These are phyloP conservation scores for Doris montereyensis DNA, from an alignment of 2,888 invertebrate species.

Conservation along the genomic window DNA sequence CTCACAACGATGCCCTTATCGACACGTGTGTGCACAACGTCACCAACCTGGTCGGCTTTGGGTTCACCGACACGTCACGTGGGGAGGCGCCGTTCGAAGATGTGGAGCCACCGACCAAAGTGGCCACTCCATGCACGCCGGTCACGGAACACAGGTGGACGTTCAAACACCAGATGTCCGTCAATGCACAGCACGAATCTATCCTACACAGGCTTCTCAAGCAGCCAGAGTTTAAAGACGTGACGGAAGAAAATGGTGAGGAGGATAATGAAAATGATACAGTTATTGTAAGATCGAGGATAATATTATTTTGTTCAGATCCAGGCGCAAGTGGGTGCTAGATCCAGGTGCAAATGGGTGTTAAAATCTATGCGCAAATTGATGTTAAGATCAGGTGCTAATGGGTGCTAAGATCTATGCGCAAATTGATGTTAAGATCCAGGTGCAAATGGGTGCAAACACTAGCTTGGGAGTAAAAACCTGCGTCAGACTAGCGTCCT, in stretches of 20 bases:
- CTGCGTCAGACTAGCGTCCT: too few relatives aligned
- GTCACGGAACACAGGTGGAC: slow-evolving; percentile 39
- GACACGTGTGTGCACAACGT: slow-evolving; percentile 26
- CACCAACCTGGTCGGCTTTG: slow-evolving; percentile 18
- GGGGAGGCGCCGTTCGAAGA: slow-evolving; percentile 31
- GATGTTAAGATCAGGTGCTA: too few relatives aligned
- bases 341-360: too few relatives aligned
- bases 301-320: too few relatives aligned
- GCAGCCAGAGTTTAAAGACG: slow-evolving; percentile 34
- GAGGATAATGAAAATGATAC: too few relatives aligned
- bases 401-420: too few relatives aligned
- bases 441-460: too few relatives aligned
- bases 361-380: too few relatives aligned
- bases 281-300: too few relatives aligned
- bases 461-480: too few relatives aligned
- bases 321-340: too few relatives aligned
- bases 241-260: slow-evolving; percentile 40
- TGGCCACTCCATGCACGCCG: slow-evolving; percentile 24
- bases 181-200: slow-evolving; percentile 31
- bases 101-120: slow-evolving; percentile 11
- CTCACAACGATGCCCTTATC: slow-evolving; percentile 27
- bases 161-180: slow-evolving; percentile 32
- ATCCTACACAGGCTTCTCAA: slow-evolving; percentile 39
- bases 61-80: slow-evolving; percentile 20
- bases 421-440: too few relatives aligned